Evolutionary conservation across 2,888 invertebrate genomes (phyloP), one percentile per base, ranked within the genome.

Genomic region (Drosophila peninsularis): DNA sequence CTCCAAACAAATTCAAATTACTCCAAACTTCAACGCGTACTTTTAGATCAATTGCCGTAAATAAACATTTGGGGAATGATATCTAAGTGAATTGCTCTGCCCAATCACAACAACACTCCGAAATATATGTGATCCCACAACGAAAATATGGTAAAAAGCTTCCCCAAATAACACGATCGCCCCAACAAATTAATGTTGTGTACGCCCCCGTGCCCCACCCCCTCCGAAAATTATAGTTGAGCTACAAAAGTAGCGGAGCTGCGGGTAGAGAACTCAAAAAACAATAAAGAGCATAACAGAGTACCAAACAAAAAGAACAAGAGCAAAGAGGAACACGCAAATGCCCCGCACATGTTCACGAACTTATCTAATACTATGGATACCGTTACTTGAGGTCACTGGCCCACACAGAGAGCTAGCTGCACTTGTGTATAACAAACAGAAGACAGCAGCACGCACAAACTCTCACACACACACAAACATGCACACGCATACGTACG

Each of bases 311-410:
- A n/a, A n/a, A n/a, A n/a, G n/a, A n/a, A 47, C 11, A 30, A 47
- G 17, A 41, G 41, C 55, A 55, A n/a, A 45, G 11, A 53, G 44
- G 53, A 64, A 32, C 47, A 56, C 45, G 54, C 47, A 68, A 71
- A 57, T 64, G 55, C 64, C 41, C 65, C 41, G 64, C 39, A 63
- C 64, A 76, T 62, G 69, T 63, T 52, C 66, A 74, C 54, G 39
- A 80, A 77, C 77, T 89, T 90, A 88, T 84, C 74, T 80, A 84
- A 84, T 88, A 90, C 89, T 89, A 88, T 80, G 89, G 84, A 85
- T 89, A 90, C 89, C 89, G 90, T 89, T 89, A 87, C 72, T 75
- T 77, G 72, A 75, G 87, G 87, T 87, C 90, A 87, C 76, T 87
- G 90, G 88, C 87, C 84, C 87, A 84, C 71, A 69, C 66, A 68